Evolutionary conservation across 2,888 invertebrate genomes (phyloP), one percentile per base, ranked within the genome.

Genomic region (Phalangium opilio): DNA sequence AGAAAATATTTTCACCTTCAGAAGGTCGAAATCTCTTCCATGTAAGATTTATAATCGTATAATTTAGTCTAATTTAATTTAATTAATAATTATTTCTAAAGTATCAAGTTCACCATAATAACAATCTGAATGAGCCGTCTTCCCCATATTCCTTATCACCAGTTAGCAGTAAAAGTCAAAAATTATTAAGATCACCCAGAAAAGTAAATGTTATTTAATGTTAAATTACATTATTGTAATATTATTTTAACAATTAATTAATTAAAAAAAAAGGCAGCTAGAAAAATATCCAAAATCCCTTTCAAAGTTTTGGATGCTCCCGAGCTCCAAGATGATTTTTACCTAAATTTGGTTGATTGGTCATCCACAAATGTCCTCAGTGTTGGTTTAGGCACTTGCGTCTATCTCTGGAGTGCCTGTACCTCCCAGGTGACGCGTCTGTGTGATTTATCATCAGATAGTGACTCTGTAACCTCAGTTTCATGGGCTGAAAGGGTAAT

Each of bases 321-420:
- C 3, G 93, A 95, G 68, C 70, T 95, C 48, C 90, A 96, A 70
- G 98, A 99, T 69, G 98, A 99, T 70, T 99, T 98, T 73, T 95
- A 95, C 67, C 70, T 99, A 57, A 98, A 99, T 70, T 75, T 99
- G 53, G 96, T 99, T 33, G 98, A 98, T 67, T 98, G 98, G 98
- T 95, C 95, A 4, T 87, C 93, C 44, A 91, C 91, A 69, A 99
- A 99, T 68, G 90, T 98, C 33, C 77, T 98, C 51, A 91, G 93
- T 64, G 98, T 98, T 3, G 98, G 96, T 0, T 73, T 99, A 17
- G 93, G 93, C 32, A 89, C 89, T 61, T 95, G 95, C 66, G 98
- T 98, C 1, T 98, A 98, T 67, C 71, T 98, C 50, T 98, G 98
- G 98, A 95, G 91, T 61, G 98, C 98, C 10, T 91, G 90, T 64